Base-by-base conservation (phyloP, 2,797 vertebrate species). In the Pseudopleuronectes americanus region DNA sequence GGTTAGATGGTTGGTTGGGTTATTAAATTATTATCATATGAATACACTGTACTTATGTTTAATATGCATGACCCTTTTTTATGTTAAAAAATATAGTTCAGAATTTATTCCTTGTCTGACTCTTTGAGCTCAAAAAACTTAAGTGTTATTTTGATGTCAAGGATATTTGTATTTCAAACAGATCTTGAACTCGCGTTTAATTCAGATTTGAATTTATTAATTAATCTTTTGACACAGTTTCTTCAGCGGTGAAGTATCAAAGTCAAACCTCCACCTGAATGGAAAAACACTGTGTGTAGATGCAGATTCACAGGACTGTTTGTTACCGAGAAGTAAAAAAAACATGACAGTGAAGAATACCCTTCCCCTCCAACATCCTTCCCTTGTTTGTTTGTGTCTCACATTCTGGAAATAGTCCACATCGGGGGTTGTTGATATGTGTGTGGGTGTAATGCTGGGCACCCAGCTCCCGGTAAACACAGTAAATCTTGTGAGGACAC, bases 331-430 rank as follows among this genome's bases (percentile, higher is more conserved):
- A 12, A 16, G 1, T n/a, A 36, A 14, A 26, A 60, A 81, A 74
- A 80, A 68, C 49, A 84, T 80, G 82, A 87, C 81, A 88, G 84
- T 72, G 4, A 67, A 48, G 21, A 64, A 33, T 3, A 3, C 43
- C 53, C n/a, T 24, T 59, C 67, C 43, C 36, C 55, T 47, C 69
- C 58, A 63, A 91, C 88, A 93, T 94, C 93, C 93, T 94, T 95
- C 92, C 92, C 76, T 65, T 91, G 84, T 93, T 93, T 93, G 87
- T 92, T 93, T 92, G 71, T 66, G 61, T 72, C 60, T 77, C 55
- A 58, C 76, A 69, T 76, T 87, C 84, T 88, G 79, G 78, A 83
- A 89, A 89, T 59, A 84, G 85, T 77, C 71, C 74, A 70, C 52
- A 45, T 74, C n/a, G 4, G 73, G 76, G 74, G 65, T 71, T 83